These are phyloP conservation scores for Ethmia dodecea DNA, from an alignment of 2,888 invertebrate genomes.

Conservation along the genomic window DNA sequence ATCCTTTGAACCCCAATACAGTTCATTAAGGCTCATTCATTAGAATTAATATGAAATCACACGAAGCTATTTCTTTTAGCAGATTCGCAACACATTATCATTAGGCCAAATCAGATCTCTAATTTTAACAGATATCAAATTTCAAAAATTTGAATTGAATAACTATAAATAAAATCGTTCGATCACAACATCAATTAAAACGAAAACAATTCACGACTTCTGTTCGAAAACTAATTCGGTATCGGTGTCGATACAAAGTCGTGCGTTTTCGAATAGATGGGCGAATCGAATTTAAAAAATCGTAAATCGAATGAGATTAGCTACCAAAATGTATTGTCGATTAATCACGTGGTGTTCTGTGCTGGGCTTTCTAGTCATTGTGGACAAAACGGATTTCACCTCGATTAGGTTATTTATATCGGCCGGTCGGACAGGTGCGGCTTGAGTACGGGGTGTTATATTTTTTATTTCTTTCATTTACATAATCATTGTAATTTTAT, in stretches of 20 bases:
- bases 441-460: slow-evolving; percentile 42
- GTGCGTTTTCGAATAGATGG: slow-evolving; percentile 27
- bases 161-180: no score
- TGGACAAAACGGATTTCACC: slow-evolving; percentile 67
- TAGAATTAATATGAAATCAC: no score
- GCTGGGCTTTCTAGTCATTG: slow-evolving; percentile 44
- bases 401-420: slow-evolving; percentile 62
- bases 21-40: no score
- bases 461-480: not conserved
- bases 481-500: no score
- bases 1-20: no score
- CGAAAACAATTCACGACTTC: slow-evolving; percentile 23
- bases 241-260: slow-evolving; percentile 22
- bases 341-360: slow-evolving; percentile 25
- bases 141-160: no score
- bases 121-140: no score
- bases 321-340: slow-evolving; percentile 41
- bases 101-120: no score
- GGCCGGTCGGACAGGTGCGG: slow-evolving; percentile 54
- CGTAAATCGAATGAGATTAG: slow-evolving; percentile 51
- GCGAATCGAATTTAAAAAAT: slow-evolving; percentile 40
- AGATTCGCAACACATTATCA: no score
- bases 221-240: slow-evolving; percentile 27
- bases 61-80: no score
- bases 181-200: slow-evolving; percentile 14